These are phyloP conservation scores for Ladona fulva DNA, from an alignment of 1,140 invertebrate genomes.

Conservation along the genomic window DNA sequence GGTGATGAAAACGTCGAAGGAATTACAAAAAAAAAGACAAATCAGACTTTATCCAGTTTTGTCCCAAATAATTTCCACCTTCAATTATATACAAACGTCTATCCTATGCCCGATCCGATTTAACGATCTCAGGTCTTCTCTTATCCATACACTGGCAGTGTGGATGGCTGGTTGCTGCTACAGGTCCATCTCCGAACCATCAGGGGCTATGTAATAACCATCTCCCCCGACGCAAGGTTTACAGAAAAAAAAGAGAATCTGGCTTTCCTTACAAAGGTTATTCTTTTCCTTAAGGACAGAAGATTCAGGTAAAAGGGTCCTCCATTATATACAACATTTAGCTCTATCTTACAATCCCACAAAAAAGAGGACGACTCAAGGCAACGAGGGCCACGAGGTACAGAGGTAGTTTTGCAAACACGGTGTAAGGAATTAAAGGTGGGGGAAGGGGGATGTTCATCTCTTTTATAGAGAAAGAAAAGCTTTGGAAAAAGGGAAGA, in stretches of 20 bases:
- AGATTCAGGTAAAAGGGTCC: background rate
- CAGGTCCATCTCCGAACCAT: background rate
- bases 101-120: background rate
- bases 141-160: slow-evolving; percentile 8
- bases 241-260: too few species aligned
- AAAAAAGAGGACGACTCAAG: background rate
- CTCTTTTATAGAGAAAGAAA: too few species aligned
- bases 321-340: background rate
- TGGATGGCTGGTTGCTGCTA: background rate
- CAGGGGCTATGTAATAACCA: too few species aligned
- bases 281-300: background rate
- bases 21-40: background rate
- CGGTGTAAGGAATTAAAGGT: background rate
- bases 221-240: too few species aligned
- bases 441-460: background rate
- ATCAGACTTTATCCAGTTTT: background rate
- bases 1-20: background rate
- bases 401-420: background rate
- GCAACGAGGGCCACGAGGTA: background rate
- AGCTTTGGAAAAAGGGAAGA: too few species aligned
- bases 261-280: background rate
- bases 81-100: background rate
- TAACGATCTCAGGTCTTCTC: slow-evolving; percentile 4
- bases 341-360: background rate
- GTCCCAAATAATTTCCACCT: background rate